Evolutionary conservation across 2,888 invertebrate genomes (phyloP).

Genomic region (Drosophila lutescens): DNA sequence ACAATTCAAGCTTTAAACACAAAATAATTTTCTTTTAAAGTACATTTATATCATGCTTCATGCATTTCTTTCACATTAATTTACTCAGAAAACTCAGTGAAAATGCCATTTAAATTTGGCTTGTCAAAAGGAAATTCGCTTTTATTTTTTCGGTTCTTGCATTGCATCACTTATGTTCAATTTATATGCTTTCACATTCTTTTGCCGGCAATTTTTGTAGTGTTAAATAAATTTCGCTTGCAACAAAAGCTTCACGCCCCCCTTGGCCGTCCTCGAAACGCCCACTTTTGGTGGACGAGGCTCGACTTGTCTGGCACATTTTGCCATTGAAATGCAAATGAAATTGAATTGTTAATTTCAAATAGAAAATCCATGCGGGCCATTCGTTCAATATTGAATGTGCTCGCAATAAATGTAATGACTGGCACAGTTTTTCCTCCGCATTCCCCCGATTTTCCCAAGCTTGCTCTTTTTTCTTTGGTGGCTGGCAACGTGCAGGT

Average conservation of each 20-base stretch:
- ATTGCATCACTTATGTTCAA: constrained; percentile 41
- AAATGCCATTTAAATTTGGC: constrained; percentile 23
- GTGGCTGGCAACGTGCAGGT: constrained; percentile 37
- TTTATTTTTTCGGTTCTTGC: constrained; percentile 22
- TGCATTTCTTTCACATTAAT: constrained; percentile 14
- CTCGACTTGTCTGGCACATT: constrained; percentile 56
- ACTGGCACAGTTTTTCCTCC: constrained; percentile 75
- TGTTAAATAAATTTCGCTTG: constrained; percentile 47
- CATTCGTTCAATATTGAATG: constrained; percentile 80
- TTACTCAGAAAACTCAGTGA: constrained; percentile 5
- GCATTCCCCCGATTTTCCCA: constrained; percentile 15
- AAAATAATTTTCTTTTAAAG: background rate
- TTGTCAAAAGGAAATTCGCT: constrained; percentile 30
- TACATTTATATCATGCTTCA: constrained; percentile 6
- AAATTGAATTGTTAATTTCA: constrained; percentile 80
- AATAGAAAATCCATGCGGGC: constrained; percentile 78
- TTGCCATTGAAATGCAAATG: constrained; percentile 78
- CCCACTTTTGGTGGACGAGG: constrained; percentile 13
- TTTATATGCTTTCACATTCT: constrained; percentile 35
- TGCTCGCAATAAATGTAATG: constrained; percentile 79
- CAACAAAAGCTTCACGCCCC: constrained; percentile 33
- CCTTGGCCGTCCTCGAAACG: background rate
- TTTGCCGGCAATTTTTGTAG: constrained; percentile 41
- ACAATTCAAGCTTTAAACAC: background rate
- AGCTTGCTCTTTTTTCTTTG: constrained; percentile 4